Evolutionary conservation across 92 coral and sea anemone species (phyloP), one percentile per base, ranked within the genome.

Genomic region (Micromussa lordhowensis): DNA sequence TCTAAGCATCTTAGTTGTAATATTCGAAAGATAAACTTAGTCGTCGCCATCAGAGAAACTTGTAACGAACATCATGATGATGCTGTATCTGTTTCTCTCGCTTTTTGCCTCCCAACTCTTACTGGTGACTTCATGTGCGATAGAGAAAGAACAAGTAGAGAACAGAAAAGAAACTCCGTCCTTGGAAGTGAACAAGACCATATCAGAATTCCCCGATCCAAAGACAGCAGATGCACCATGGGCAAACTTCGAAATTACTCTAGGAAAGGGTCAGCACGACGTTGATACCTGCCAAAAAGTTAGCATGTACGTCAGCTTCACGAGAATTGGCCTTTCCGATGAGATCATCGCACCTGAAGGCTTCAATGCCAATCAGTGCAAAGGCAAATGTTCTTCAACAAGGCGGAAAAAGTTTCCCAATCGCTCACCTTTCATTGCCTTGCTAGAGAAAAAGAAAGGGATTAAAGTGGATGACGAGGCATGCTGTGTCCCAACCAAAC

Each of bases 401-500:
- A 38, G 29, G 13, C 61, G 64, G 48, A 30, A 24, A 5, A 32
- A 38, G 24, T 55, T 36, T 30, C 29, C 36, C 79, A 76, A 36
- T 53, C 82, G 76, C 89, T 76, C 89, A 15, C 63, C 61, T 6
- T 68, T 86, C 32, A 86, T 28, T 51, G 31, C 89, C 24, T 29
- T 59, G 36, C 22, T 76, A 26, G 19, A 24, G 75, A 68, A 40
- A 57, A 40, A 40, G 29, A 68, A 38, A 8, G 75, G 75, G 3
- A 21, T 32, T 66, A 49, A 26, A 12, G 18, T 14, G 30, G 30
- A 75, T 2, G 63, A n/a, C 31, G 61, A 51, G 31, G 58, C 89
- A 70, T 86, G 83, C 51, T 86, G 89, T 49, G 66, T 68, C 15
- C 77, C 89, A 8, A 75, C 83, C 12, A 86, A 86, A 29, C 89